Conservation (phyloP, 2,113 vertebrate genomes). For the Gobio gobio region DNA sequence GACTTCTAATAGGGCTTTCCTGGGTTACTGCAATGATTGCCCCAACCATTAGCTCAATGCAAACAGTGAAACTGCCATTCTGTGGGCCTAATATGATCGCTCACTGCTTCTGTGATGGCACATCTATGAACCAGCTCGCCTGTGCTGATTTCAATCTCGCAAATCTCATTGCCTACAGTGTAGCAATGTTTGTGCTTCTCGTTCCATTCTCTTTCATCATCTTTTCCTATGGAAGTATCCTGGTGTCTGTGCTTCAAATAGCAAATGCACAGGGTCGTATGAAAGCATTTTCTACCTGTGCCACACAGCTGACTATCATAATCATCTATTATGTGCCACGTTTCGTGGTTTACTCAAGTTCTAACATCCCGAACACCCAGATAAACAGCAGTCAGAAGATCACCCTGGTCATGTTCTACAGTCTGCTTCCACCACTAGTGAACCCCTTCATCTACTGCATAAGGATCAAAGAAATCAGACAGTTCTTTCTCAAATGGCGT, state of each 20-base stretch:
- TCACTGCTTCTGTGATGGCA: conserved; percentile 60
- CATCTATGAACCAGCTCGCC: conserved; percentile 42
- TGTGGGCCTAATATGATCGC: conserved; percentile 59
- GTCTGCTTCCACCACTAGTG: conserved; percentile 61
- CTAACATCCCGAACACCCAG: conserved; percentile 29
- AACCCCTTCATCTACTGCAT: conserved; percentile 64
- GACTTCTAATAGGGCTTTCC: conserved; percentile 42
- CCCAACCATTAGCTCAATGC: conserved; percentile 20
- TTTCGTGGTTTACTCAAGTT: conserved; percentile 54
- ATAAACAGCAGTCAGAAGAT: conserved; percentile 52
- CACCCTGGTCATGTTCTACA: conserved; percentile 57
- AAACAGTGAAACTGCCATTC: conserved; percentile 41
- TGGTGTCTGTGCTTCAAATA: conserved; percentile 57
- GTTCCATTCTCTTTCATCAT: conserved; percentile 60
- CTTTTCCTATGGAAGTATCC: conserved; percentile 59
- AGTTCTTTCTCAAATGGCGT: conserved; percentile 44
- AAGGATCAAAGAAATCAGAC: conserved; percentile 61
- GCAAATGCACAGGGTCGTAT: conserved; percentile 53
- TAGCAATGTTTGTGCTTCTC: conserved; percentile 60
- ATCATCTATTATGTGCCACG: conserved; percentile 57
- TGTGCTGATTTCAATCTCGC: conserved; percentile 48
- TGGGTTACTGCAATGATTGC: conserved; percentile 56
- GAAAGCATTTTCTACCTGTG: conserved; percentile 63
- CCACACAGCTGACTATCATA: conserved; percentile 61
- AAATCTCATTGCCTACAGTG: not conserved